Percentiles rank a stretch among this genome's conserved stretches.
phyloP scores from a whole-genome alignment of 2,797 vertebrate species.

The Paedocypris micromegethes region DNA sequence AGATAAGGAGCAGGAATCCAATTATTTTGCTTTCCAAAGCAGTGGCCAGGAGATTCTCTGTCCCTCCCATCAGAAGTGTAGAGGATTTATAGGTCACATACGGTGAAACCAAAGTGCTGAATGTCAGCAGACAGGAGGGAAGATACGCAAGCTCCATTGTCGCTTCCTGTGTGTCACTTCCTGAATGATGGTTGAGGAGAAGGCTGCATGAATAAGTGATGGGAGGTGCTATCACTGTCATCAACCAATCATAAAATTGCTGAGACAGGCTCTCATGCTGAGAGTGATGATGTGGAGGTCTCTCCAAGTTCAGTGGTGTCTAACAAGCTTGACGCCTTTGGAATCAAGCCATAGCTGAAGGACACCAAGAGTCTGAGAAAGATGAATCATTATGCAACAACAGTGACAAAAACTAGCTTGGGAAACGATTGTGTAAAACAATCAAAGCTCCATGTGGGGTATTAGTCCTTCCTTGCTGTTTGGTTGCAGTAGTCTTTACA shows the following conservation, averaged over 20 bases:
- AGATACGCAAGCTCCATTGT: conserved; percentile 41
- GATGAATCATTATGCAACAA: not conserved
- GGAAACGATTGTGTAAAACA: no score
- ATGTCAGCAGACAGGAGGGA: conserved; percentile 42
- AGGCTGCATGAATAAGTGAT: conserved; percentile 44
- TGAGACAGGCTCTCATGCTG: conserved; percentile 36
- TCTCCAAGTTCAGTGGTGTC: conserved; percentile 30
- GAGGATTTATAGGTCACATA: conserved; percentile 51
- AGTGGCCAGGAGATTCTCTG: conserved; percentile 40
- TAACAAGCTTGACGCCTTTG: conserved; percentile 12
- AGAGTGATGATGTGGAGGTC: conserved; percentile 19
- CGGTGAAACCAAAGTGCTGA: conserved; percentile 44
- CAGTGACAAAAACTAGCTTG: no score
- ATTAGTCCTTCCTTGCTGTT: no score
- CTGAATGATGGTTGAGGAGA: conserved; percentile 39
- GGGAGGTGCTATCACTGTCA: conserved; percentile 40
- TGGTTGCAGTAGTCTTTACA: no score
- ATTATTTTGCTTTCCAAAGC: conserved; percentile 56
- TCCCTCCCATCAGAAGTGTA: conserved; percentile 43
- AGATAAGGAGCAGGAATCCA: conserved; percentile 56
- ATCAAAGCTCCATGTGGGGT: no score
- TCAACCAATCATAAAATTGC: conserved; percentile 45
- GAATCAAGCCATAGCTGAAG: conserved; percentile 7
- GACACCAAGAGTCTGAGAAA: conserved; percentile 12
- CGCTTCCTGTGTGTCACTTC: conserved; percentile 39